Percentiles rank a stretch among this genome's conserved stretches.
Evolutionary conservation across 2,888 invertebrate genomes (phyloP).

Genomic region (Lasioglossum oenotherae): DNA sequence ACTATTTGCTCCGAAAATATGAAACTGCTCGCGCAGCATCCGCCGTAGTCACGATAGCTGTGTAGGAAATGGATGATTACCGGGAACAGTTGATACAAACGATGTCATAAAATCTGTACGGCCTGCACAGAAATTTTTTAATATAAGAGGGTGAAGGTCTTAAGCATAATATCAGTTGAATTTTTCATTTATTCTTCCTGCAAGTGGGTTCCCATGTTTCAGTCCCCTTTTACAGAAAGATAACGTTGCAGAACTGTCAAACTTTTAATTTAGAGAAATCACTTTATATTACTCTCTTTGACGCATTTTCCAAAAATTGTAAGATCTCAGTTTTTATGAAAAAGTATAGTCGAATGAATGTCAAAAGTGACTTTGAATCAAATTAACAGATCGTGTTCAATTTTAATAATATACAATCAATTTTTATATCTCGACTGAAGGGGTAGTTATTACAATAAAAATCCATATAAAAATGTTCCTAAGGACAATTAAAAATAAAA

Average conservation of each 20-base stretch:
- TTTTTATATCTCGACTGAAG: too few species aligned
- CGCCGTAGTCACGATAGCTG: conserved; percentile 22
- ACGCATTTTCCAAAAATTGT: background rate
- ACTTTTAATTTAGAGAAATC: background rate
- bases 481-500: background rate
- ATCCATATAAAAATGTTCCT: background rate
- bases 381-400: too few species aligned
- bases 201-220: background rate
- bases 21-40: conserved; percentile 3
- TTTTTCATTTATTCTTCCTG: background rate
- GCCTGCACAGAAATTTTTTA: background rate
- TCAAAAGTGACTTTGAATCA: background rate
- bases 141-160: background rate
- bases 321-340: background rate
- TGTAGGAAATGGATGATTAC: conserved; percentile 28
- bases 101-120: conserved; percentile 5
- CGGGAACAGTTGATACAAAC: conserved; percentile 21
- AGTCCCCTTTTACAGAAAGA: background rate
- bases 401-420: background rate
- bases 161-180: background rate
- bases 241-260: background rate
- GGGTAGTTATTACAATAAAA: background rate
- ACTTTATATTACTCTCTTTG: background rate
- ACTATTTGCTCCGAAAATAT: conserved; percentile 13
- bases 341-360: background rate